Evolutionary conservation across 2,888 invertebrate genomes (phyloP), one percentile per base, ranked within the genome.

Genomic region (Boloria euphrosyne): DNA sequence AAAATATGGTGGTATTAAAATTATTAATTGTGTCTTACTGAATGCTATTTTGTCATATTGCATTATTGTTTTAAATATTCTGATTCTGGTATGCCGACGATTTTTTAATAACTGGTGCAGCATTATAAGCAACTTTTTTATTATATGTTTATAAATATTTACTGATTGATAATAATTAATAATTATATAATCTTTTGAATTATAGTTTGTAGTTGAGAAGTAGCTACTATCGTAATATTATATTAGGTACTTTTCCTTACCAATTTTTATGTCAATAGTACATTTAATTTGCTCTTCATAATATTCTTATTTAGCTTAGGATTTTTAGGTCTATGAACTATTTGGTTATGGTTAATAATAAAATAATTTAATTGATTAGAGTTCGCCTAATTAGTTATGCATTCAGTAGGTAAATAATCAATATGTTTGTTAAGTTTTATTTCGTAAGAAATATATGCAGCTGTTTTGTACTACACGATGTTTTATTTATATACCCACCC

Each of bases 381-480:
- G 16, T 52, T 52, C 31, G 58, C 58, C 65, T 65, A 65, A 53
- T 58, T 38, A 59, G 10, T 59, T 59, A 57, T 59, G 59, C 53
- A 65, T 65, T 53, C 38, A 47, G 52, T 58, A 59, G 61, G 50
- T 44, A 59, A 47, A 66, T 68, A 62, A 54, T 68, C 65, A 52
- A 63, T 10, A 46, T 62, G 59, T 63, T 67, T 70, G 68, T 72
- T 72, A 69, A 52, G 68, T 72, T 70, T 72, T 52, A 68, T 66
- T 68, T 68, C 62, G 49, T 68, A 72, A 65, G 65, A 68, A 73
- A 70, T 73, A 73, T 73, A 71, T 65, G 54, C 64, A 62, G 61
- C 60, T 68, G 72, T 72, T 72, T 72, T 69, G 46, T 68, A 70
- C 49, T 68, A 53, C 17, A 27, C 27, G 17, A 50, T 60, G 51